phyloP scores from a whole-genome alignment of 2,888 invertebrate genomes.

The Meteorus cinctellus region DNA sequence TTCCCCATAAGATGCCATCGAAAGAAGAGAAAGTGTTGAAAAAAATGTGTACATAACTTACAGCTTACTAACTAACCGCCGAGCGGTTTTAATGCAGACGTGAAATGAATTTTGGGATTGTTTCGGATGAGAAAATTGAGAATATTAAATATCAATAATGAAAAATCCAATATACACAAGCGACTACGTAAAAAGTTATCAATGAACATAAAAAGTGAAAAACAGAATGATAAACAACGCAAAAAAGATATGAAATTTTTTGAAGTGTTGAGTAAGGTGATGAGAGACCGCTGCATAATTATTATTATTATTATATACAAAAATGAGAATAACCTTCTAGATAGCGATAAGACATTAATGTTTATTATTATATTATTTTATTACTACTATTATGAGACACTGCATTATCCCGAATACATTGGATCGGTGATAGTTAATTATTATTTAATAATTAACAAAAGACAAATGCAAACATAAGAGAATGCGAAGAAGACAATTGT shows the following conservation, averaged over 20 bases:
- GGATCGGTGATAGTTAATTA: conserved; percentile 59
- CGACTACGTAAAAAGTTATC: conserved; percentile 14
- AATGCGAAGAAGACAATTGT: conserved; percentile 50
- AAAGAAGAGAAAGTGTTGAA: conserved; percentile 54
- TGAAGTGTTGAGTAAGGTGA: not conserved
- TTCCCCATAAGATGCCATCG: conserved; percentile 66
- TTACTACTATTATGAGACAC: conserved; percentile 48
- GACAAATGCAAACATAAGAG: conserved; percentile 54
- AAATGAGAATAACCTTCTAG: conserved; percentile 63
- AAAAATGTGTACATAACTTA: conserved; percentile 69
- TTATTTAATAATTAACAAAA: conserved; percentile 61
- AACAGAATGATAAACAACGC: not conserved
- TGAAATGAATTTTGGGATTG: conserved; percentile 31
- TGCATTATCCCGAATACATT: conserved; percentile 48
- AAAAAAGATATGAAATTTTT: not conserved
- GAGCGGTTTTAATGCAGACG: conserved; percentile 62
- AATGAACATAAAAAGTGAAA: conserved; percentile 1
- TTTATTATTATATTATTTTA: conserved; percentile 61
- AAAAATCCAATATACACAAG: not conserved
- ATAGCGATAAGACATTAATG: conserved; percentile 67
- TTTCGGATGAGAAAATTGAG: conserved; percentile 18
- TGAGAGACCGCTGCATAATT: conserved; percentile 23
- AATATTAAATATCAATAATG: conserved; percentile 41
- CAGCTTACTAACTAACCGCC: conserved; percentile 66
- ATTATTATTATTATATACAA: conserved; percentile 49